Evolutionary conservation across 1,140 invertebrate species (phyloP).

Genomic region (Caenorhabditis briggsae): DNA sequence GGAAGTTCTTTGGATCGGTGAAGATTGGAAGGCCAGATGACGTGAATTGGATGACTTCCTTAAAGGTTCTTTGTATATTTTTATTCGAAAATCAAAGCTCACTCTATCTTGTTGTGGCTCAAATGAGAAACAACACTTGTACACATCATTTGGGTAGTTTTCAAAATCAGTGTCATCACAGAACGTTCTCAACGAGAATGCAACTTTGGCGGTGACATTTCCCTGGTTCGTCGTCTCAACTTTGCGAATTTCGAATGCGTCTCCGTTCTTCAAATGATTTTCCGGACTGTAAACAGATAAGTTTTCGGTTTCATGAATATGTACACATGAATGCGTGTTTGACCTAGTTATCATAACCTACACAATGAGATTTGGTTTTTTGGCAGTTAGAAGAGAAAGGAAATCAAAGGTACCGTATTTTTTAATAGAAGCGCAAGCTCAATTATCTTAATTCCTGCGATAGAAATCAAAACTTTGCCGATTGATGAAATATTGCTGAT

Average conservation of each 20-base stretch:
- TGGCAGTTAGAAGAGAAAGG: not conserved
- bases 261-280: constrained; percentile 73
- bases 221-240: constrained; percentile 71
- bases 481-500: too few species aligned
- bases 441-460: too few species aligned
- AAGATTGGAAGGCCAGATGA: constrained; percentile 75
- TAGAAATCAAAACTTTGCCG: too few species aligned
- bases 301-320: constrained; percentile 59
- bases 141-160: constrained; percentile 75
- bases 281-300: constrained; percentile 61
- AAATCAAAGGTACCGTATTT: not conserved
- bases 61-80: constrained; percentile 12
- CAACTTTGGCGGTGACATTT: constrained; percentile 74
- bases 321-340: not conserved
- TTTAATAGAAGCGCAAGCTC: too few species aligned
- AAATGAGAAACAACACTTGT: constrained; percentile 77
- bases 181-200: constrained; percentile 74
- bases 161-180: constrained; percentile 76
- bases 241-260: constrained; percentile 74
- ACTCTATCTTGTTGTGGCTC: constrained; percentile 74
- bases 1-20: constrained; percentile 77
- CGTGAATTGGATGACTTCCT: constrained; percentile 73
- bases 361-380: not conserved
- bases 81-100: not conserved
- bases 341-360: not conserved